These are phyloP conservation scores for Neuroscelio doddi DNA, from an alignment of 2,888 invertebrate genomes.

Conservation along the genomic window DNA sequence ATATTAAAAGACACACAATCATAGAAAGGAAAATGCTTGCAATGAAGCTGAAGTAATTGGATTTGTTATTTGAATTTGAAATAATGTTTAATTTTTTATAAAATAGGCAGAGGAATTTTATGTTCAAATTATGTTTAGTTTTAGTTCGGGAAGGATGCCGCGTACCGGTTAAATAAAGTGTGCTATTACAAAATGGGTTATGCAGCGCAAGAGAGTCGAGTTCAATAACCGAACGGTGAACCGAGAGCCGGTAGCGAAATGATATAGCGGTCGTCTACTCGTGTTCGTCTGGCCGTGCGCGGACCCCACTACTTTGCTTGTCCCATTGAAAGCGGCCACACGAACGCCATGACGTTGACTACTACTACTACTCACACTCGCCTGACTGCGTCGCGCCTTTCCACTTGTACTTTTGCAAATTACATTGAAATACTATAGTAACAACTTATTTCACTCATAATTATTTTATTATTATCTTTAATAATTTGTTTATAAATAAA, in stretches of 20 bases:
- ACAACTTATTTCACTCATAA: not conserved
- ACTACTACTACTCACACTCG: conserved; percentile 52
- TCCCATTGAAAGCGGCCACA: conserved; percentile 64
- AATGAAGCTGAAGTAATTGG: conserved; percentile 4
- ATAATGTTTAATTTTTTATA: no score
- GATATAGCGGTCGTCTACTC: conserved; percentile 63
- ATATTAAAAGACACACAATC: no score
- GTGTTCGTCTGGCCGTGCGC: conserved; percentile 51
- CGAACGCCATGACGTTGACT: conserved; percentile 60
- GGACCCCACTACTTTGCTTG: conserved; percentile 54
- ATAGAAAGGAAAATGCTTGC: not conserved
- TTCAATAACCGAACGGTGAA: conserved; percentile 67
- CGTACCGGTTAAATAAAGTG: conserved; percentile 69
- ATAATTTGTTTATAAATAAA: not conserved
- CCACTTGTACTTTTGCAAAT: conserved; percentile 63
- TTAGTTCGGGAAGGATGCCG: conserved; percentile 63
- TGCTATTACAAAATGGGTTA: conserved; percentile 72
- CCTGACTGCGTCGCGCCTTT: conserved; percentile 53
- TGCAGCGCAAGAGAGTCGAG: conserved; percentile 69
- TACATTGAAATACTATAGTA: not conserved
- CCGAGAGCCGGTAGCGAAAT: conserved; percentile 65
- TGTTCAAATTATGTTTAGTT: conserved; percentile 45
- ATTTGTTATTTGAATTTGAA: no score
- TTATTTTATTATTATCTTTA: not conserved
- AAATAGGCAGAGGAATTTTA: no score